Base-by-base conservation (phyloP, 1,140 invertebrate species). In the Ptiloglossa arizonensis region DNA sequence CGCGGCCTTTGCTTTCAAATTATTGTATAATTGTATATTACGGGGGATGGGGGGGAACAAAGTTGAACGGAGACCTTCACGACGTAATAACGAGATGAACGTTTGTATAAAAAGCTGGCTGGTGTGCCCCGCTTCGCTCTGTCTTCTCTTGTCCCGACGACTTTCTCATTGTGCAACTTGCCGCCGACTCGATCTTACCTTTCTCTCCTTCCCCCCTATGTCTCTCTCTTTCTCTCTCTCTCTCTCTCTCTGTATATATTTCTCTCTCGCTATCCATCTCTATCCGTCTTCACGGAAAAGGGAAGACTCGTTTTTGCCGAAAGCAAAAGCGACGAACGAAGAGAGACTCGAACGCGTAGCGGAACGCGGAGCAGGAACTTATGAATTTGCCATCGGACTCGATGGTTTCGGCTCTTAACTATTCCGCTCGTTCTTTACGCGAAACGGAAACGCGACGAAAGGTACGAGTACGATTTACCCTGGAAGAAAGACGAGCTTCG, bases 1-100 rank as follows among this genome's bases (percentile, higher is more conserved):
- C 57, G 24, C 52, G 60, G 80, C 67, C 79, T 86, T 89, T 86
- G 83, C 85, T 89, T 90, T 89, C 82, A 88, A 90, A 91, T 90
- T 91, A 90, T 90, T 87, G 79, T 86, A 87, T 90, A 90, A 91
- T 90, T 90, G 89, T 90, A 90, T 86, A 89, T 91, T 88, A 87
- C 81, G 68, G 67, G 72, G 74, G 86, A 87, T 88, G 87, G 80
- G 68, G 67, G 72, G 74, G 86, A 87, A 87, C 85, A 89, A 89
- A 90, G 86, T 90, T 81, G 84, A 74, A 87, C 83, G 73, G 72
- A 80, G 82, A 87, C 82, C 79, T 69, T 19, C 79, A 64, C 81
- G 76, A 83, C 84, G 89, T 87, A 90, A 90, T 90, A 90, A 91
- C 85, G 86, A 44, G 80, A 82, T 80, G 82, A 88, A 73, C 85